These are phyloP conservation scores for Hylaeus volcanicus DNA, from an alignment of 1,140 invertebrate genomes.

Conservation along the genomic window DNA sequence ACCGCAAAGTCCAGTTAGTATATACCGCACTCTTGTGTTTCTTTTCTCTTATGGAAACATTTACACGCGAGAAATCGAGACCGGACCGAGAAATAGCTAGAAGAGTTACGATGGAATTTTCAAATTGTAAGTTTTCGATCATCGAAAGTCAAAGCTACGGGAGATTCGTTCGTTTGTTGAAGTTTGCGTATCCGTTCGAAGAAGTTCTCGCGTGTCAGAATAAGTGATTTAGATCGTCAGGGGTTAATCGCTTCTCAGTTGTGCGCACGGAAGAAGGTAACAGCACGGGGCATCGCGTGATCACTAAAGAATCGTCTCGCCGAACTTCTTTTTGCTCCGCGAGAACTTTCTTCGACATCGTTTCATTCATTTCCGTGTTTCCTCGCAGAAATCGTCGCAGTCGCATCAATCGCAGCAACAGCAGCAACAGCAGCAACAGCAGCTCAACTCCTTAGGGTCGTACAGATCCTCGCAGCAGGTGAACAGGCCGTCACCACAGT, in stretches of 20 bases:
- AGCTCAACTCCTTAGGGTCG: conserved; percentile 79
- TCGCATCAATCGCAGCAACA: conserved; percentile 58
- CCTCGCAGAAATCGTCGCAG: conserved; percentile 74
- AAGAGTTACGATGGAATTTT: too few species aligned
- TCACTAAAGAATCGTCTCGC: not conserved
- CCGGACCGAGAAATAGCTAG: too few species aligned
- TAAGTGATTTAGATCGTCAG: not conserved
- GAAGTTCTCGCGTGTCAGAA: not conserved
- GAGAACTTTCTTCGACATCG: not conserved
- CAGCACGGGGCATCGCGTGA: not conserved
- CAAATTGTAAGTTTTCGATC: too few species aligned
- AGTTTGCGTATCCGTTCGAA: not conserved
- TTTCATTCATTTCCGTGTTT: not conserved
- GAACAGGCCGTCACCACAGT: conserved; percentile 83
- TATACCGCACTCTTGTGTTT: not conserved
- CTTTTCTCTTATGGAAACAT: not conserved
- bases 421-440: conserved; percentile 63
- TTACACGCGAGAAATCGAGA: too few species aligned
- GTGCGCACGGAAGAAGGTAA: not conserved
- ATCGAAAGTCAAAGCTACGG: too few species aligned
- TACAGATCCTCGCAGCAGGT: conserved; percentile 81
- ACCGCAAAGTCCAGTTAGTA: conserved; percentile 78
- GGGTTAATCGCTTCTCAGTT: not conserved
- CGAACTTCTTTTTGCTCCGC: not conserved
- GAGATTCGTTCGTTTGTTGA: too few species aligned